phyloP scores from a whole-genome alignment of 2,113 vertebrate genomes.

The Ceyx melanurus region DNA sequence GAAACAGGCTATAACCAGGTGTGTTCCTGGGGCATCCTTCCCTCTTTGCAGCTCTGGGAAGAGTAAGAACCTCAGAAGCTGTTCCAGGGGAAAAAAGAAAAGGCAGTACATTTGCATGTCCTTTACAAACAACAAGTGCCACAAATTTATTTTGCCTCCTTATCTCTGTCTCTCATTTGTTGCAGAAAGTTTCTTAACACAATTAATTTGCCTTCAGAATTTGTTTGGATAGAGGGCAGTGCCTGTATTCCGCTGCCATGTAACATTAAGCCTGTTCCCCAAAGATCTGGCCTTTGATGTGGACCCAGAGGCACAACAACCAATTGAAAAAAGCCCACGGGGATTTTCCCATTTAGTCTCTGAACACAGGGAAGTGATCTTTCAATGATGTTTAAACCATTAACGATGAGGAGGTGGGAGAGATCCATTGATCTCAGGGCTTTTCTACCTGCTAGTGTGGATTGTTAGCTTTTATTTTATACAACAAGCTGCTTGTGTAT shows the following conservation, averaged over 20 bases:
- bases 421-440: neutral
- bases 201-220: neutral
- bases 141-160: neutral
- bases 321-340: neutral
- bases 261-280: neutral
- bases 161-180: neutral
- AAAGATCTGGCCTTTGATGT: conserved; percentile 2
- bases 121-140: neutral
- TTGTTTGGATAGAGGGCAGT: neutral
- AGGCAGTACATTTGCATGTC: neutral
- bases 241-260: neutral
- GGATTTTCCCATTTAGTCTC: neutral
- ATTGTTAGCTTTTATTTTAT: neutral
- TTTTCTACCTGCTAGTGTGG: neutral
- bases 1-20: neutral
- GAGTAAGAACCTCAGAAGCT: neutral
- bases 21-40: neutral
- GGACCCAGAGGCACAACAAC: neutral
- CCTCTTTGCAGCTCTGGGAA: neutral
- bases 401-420: neutral
- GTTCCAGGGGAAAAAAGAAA: neutral
- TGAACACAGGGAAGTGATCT: neutral
- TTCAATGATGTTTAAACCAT: neutral
- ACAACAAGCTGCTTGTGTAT: conserved; percentile 6
- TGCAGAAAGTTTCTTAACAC: neutral